Conservation (phyloP, 2,888 invertebrate genomes). For the Pinctada fucata region DNA sequence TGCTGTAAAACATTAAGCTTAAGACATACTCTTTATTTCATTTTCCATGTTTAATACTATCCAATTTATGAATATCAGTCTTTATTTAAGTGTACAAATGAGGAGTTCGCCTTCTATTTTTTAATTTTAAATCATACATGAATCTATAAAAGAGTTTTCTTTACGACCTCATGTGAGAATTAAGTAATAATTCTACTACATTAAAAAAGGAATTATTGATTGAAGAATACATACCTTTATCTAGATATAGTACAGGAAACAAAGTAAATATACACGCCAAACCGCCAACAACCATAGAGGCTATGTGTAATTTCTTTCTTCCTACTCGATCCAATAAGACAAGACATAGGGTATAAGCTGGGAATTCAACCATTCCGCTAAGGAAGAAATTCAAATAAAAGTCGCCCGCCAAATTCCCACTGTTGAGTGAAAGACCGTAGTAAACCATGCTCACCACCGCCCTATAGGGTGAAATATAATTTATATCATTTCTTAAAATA, state of each 20-base stretch:
- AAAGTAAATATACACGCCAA: slow-evolving; percentile 77
- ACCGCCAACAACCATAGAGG: slow-evolving; percentile 56
- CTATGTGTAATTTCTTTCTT: slow-evolving; percentile 49
- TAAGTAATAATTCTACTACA: too few relatives aligned
- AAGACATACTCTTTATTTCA: too few relatives aligned
- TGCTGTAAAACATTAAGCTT: too few relatives aligned
- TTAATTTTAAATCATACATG: too few relatives aligned
- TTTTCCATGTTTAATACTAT: too few relatives aligned
- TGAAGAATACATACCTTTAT: slow-evolving; percentile 35
- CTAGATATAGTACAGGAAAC: slow-evolving; percentile 46
- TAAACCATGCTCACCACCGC: slow-evolving; percentile 63
- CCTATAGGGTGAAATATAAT: slow-evolving; percentile 35
- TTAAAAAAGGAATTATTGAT: too few relatives aligned
- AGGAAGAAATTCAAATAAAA: slow-evolving; percentile 64
- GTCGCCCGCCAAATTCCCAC: slow-evolving; percentile 58
- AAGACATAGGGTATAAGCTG: slow-evolving; percentile 56
- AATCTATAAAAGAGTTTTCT: too few relatives aligned
- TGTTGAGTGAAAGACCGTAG: slow-evolving; percentile 62
- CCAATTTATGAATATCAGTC: too few relatives aligned
- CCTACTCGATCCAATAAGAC: slow-evolving; percentile 56
- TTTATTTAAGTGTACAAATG: too few relatives aligned
- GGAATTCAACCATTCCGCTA: slow-evolving; percentile 61
- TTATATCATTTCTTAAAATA: too few relatives aligned
- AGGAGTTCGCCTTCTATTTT: too few relatives aligned
- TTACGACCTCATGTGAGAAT: too few relatives aligned